phyloP scores from a whole-genome alignment of 2,888 invertebrate species.

The Netelia inedita region DNA sequence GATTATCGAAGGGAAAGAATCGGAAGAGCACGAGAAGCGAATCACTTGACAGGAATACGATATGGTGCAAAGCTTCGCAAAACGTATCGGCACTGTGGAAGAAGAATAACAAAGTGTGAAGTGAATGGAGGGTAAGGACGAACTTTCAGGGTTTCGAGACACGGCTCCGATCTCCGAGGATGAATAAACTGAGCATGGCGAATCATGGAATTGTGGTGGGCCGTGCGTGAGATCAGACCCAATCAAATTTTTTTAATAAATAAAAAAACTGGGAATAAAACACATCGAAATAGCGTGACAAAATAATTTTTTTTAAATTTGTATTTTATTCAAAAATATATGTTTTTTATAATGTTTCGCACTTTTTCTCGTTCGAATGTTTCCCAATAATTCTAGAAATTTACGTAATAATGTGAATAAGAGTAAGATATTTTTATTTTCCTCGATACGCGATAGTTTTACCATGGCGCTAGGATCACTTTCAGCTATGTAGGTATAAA shows the following conservation, averaged over 20 bases:
- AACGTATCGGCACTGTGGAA: slow-evolving; percentile 32
- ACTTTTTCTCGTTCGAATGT: not conserved
- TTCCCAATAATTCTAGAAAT: no score
- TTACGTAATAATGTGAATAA: no score
- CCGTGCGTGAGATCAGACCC: slow-evolving; percentile 57
- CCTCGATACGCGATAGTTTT: no score
- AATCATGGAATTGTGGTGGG: slow-evolving; percentile 60
- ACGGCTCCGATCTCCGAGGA: slow-evolving; percentile 30
- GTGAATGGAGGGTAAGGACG: not conserved
- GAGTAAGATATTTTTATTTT: no score
- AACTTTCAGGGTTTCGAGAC: slow-evolving; percentile 22
- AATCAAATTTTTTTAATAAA: slow-evolving; percentile 28
- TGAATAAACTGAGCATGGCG: slow-evolving; percentile 62
- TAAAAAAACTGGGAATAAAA: not conserved
- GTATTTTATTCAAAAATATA: not conserved
- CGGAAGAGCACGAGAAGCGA: not conserved
- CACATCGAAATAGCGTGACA: no score
- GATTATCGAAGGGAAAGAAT: not conserved
- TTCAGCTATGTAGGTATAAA: not conserved
- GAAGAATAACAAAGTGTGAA: slow-evolving; percentile 28
- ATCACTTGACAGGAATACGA: slow-evolving; percentile 1
- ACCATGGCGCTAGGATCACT: not conserved
- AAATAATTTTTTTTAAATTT: no score
- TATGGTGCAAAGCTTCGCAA: slow-evolving; percentile 14
- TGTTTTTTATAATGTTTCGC: not conserved